These are phyloP conservation scores for Poecilia gillii DNA, from an alignment of 2,797 vertebrate genomes.

Conservation along the genomic window DNA sequence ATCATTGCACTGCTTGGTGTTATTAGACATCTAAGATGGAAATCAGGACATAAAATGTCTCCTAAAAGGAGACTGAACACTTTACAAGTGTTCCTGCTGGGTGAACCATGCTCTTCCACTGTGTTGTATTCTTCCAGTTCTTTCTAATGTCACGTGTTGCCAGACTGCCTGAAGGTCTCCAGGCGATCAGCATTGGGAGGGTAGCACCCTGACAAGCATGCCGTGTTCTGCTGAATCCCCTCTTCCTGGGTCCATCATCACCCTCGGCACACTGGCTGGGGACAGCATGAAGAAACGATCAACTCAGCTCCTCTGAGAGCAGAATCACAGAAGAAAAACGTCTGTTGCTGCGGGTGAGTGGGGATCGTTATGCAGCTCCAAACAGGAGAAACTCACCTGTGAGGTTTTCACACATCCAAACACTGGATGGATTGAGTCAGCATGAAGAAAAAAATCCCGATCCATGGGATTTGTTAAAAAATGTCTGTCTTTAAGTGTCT, in stretches of 20 bases:
- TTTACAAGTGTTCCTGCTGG: not conserved
- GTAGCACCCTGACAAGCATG: conserved; percentile 62
- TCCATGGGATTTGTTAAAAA: not conserved
- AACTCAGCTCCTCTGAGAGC: conserved; percentile 12
- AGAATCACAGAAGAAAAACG: conserved; percentile 4
- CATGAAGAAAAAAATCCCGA: not conserved
- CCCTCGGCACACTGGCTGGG: conserved; percentile 18
- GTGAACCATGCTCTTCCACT: conserved; percentile 10
- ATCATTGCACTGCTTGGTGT: not conserved
- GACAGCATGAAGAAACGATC: conserved; percentile 30
- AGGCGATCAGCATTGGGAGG: conserved; percentile 52
- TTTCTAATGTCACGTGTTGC: conserved; percentile 46
- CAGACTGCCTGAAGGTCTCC: conserved; percentile 43
- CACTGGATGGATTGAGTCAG: not conserved
- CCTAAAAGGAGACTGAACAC: not conserved
- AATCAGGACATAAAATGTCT: not conserved
- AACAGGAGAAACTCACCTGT: conserved; percentile 4
- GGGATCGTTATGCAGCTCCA: not conserved
- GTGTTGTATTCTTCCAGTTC: conserved; percentile 29
- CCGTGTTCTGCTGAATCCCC: conserved; percentile 42
- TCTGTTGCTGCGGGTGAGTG: not conserved
- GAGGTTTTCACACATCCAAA: not conserved
- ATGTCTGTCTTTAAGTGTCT: not conserved
- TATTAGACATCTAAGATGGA: not conserved
- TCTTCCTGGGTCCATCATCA: conserved; percentile 34